Base-by-base conservation (phyloP, 1,140 invertebrate genomes). In the Marisa cornuarietis region DNA sequence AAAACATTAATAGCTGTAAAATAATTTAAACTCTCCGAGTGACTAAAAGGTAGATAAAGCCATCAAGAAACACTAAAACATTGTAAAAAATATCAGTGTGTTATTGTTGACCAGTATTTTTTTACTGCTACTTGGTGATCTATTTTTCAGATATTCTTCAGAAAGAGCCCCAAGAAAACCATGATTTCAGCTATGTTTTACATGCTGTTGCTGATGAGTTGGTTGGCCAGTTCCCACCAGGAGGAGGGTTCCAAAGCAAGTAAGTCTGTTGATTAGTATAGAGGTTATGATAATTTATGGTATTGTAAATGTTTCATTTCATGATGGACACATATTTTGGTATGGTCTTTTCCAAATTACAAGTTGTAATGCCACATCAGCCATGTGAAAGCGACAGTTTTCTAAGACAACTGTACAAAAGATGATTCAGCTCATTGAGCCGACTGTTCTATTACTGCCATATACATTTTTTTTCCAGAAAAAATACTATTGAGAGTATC, bases 141-240 rank as follows among this genome's bases (percentile, higher is more conserved):
- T 71, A 31, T 63, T 42, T 74, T 75, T 31, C 78, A 84, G 82
- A 83, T 65, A 81, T 83, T 61, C 80, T 83, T 31, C 72, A 81
- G 75, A 78, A 69, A 69, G 81, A 84, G 54, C 78, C 83, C 16
- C 80, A 66, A 74, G 81, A 83, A 73, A 81, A 84, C 81, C 83
- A 83, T 78, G 81, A 84, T 63, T 80, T 82, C 81, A 75, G 71
- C 18, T 83, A 77, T 78, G 75, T 83, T 51, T 79, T 82, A 65
- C 84, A 82, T 80, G 62, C 79, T 31, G 79, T 84, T 49, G 81
- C 83, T 63, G 79, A 82, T 62, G 81, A 82, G 58, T 80, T 84
- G 71, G 75, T 73, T 22, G 83, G 80, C 18, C 72, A 78, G 68
- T 84, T 82, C 63, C 83, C 83, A 58, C 83, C 83, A 42, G 83